Conservation (phyloP, 2,113 vertebrate species). For the Microcebus griseorufus region DNA sequence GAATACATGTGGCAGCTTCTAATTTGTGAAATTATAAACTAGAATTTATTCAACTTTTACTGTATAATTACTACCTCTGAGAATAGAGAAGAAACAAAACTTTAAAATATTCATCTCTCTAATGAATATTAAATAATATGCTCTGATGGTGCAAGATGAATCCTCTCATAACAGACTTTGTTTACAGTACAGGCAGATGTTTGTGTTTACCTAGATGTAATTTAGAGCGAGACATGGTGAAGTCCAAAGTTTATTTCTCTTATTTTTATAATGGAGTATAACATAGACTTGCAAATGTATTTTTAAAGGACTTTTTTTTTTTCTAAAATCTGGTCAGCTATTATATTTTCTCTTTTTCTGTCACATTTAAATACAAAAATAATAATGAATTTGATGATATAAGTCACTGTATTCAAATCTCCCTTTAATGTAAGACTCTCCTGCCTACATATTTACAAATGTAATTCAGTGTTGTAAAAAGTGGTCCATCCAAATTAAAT, state of each 20-base stretch:
- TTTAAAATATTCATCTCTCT: conserved; percentile 54
- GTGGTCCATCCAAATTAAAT: not conserved
- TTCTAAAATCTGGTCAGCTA: not conserved
- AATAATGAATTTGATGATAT: not conserved
- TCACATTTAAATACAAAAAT: not conserved
- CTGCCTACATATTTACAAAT: not conserved
- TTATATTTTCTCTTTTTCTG: not conserved
- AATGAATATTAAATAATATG: conserved; percentile 20
- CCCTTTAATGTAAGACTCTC: not conserved
- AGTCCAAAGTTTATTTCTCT: conserved; percentile 20
- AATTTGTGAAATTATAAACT: conserved; percentile 56
- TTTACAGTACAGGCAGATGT: conserved; percentile 76
- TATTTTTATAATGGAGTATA: not conserved
- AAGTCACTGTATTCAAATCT: not conserved
- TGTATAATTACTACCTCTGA: conserved; percentile 68
- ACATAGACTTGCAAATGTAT: conserved; percentile 51
- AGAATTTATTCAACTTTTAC: conserved; percentile 23
- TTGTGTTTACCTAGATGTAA: conserved; percentile 74
- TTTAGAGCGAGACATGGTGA: conserved; percentile 69
- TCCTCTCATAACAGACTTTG: conserved; percentile 65
- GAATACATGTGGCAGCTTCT: conserved; percentile 15
- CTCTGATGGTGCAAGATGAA: conserved; percentile 55
- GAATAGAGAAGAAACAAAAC: conserved; percentile 26
- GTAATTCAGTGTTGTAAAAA: not conserved
- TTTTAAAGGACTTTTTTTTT: not conserved